These are phyloP conservation scores for Caradrina kadenii DNA, from an alignment of 2,888 invertebrate genomes.

Conservation along the genomic window DNA sequence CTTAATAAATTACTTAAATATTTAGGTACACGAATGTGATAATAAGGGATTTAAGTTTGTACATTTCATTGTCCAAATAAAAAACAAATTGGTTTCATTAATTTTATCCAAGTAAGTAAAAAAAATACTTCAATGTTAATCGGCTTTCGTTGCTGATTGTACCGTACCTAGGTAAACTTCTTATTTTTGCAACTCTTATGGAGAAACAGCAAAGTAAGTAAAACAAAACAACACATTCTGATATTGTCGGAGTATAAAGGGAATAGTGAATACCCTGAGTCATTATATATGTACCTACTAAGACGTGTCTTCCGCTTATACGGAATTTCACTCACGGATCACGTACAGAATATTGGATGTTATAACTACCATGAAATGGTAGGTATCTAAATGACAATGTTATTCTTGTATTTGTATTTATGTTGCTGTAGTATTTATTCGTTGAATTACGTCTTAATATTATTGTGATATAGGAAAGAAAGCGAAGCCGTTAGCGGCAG, in stretches of 20 bases:
- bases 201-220: constrained; percentile 13
- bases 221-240: constrained; percentile 23
- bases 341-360: constrained; percentile 62
- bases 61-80: no score
- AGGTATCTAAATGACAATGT: constrained; percentile 28
- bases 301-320: constrained; percentile 52
- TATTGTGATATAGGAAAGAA: constrained; percentile 11
- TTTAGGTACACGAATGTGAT: no score
- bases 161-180: constrained; percentile 6
- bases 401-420: constrained; percentile 37
- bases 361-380: constrained; percentile 33
- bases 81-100: no score
- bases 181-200: background rate
- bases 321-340: constrained; percentile 61
- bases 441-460: constrained; percentile 1
- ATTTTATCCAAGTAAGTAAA: background rate
- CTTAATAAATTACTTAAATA: no score
- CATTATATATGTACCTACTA: constrained; percentile 58
- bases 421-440: constrained; percentile 30
- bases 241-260: constrained; percentile 60
- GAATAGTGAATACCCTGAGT: constrained; percentile 58
- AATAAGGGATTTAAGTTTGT: no score
- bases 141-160: background rate
- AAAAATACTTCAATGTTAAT: background rate
- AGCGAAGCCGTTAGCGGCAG: background rate